phyloP scores from a whole-genome alignment of 1,140 invertebrate genomes.

The Galleria mellonella region DNA sequence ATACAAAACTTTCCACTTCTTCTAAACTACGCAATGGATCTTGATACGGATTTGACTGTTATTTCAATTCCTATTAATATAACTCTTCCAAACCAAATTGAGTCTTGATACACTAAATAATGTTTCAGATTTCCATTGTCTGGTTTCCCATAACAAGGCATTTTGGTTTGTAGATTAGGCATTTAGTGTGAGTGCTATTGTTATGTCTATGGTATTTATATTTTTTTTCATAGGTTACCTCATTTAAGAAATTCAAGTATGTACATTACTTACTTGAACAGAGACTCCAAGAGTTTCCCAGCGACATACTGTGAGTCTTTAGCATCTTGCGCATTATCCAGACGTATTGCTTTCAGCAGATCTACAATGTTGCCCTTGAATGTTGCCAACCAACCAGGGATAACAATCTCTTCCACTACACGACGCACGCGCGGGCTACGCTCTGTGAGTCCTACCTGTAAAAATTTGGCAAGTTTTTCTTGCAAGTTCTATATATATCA shows the following conservation, averaged over 20 bases:
- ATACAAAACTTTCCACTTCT: neutral
- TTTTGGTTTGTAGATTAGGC: too few species aligned
- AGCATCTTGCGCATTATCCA: slow-evolving; percentile 63
- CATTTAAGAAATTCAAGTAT: too few species aligned
- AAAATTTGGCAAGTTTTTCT: neutral
- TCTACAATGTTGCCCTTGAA: slow-evolving; percentile 65
- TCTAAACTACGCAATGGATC: too few species aligned
- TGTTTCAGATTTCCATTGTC: too few species aligned
- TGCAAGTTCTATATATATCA: neutral
- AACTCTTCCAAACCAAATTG: too few species aligned
- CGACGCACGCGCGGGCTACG: slow-evolving; percentile 58
- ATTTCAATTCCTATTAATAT: too few species aligned
- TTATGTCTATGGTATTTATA: too few species aligned
- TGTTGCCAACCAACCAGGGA: slow-evolving; percentile 61
- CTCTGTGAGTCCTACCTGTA: slow-evolving; percentile 66
- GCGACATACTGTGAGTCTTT: slow-evolving; percentile 70
- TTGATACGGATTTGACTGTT: too few species aligned
- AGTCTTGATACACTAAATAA: too few species aligned
- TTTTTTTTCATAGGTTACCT: too few species aligned
- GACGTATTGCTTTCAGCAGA: slow-evolving; percentile 58
- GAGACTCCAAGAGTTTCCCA: slow-evolving; percentile 60
- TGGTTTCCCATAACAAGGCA: too few species aligned
- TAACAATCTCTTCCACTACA: slow-evolving; percentile 68
- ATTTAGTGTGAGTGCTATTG: too few species aligned
- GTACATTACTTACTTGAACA: slow-evolving; percentile 57